Base-by-base conservation (phyloP, 1,140 invertebrate species). In the Heliconius himera region DNA sequence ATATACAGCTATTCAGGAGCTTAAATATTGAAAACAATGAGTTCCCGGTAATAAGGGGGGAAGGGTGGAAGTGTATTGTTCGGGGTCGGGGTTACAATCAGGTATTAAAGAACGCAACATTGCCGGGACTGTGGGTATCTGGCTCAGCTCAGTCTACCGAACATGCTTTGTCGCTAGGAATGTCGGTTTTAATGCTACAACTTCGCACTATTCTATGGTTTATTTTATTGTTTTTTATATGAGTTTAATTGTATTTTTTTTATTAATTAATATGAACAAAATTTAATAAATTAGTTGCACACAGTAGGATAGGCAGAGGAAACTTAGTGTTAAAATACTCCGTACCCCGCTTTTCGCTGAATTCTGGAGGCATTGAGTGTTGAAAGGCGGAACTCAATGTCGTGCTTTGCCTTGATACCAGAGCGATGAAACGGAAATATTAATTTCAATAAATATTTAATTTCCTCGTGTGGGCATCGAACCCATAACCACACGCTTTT, bases 1-100 rank as follows among this genome's bases (percentile, higher is more conserved):
- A 78, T 80, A 79, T 80, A 79, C 74, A 78, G 79, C 80, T 79
- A 84, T 87, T 87, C 84, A 88, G 83, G 81, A 86, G 86, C 89
- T 90, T 93, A 93, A 94, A 93, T 91, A 87, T 93, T 85, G 90
- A 89, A 94, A 93, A 95, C 92, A 94, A 94, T 94, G 88, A 89
- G 79, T 90, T 88, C 82, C 84, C 87, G 87, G 85, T 94, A 95
- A 94, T 94, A 91, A 91, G 90, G 92, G 84, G 90, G 90, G 88
- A 90, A 89, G 89, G 92, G 56, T 89, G 88, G 88, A 77, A 82
- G 82, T 84, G 85, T 84, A 90, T 90, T 91, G 89, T 78, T 78
- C 79, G 83, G 26, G 83, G 81, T 84, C 85, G 85, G 84, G 90
- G 85, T 89, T 89, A 89, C 84, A 87, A 88, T 88, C 87, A 86